Base-by-base conservation (phyloP, 1,140 invertebrate species). In the Pteromalus puparum region DNA sequence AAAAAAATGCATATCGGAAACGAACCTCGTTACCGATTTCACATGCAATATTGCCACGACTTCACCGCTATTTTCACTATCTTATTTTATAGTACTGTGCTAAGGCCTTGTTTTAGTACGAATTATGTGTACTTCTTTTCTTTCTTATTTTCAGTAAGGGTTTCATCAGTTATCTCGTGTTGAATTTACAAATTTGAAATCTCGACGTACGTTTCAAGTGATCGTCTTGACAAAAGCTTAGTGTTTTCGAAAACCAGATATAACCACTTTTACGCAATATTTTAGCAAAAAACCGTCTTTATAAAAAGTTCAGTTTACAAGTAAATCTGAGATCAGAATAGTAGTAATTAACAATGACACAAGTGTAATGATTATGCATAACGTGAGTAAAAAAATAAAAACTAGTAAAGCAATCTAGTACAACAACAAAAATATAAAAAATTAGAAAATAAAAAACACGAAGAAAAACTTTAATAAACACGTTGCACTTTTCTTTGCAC, bases 31-130 rank as follows among this genome's bases (percentile, higher is more conserved):
- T n/a, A 78, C 76, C 76, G 79, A 85, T 87, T 85, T 81, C 84
- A 86, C 76, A 77, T 86, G 87, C 82, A 90, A 88, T 89, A 90
- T 90, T 90, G 90, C 87, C 88, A 90, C 82, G 24, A 78, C 86
- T 85, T 78, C 65, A 67, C 79, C 73, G 18, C 38, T 81, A 18
- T 48, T 85, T 86, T 81, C 48, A 28, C 24, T 86, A 88, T 83
- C 77, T 85, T 85, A 85, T 81, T 61, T 84, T 82, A 85, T 75
- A 86, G 82, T 88, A 87, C 84, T 86, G 85, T 87, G 84, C 86
- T 89, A 89, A 89, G 88, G 88, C 88, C 87, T 88, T 89, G 79
- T 87, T 82, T 84, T 81, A 87, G 85, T 86, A 86, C 75, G 67
- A 86, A 70, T 86, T 61, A 80, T 84, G 42, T 79, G 61, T 83